Conservation (phyloP, 1,140 invertebrate species). For the Delia radicum region DNA sequence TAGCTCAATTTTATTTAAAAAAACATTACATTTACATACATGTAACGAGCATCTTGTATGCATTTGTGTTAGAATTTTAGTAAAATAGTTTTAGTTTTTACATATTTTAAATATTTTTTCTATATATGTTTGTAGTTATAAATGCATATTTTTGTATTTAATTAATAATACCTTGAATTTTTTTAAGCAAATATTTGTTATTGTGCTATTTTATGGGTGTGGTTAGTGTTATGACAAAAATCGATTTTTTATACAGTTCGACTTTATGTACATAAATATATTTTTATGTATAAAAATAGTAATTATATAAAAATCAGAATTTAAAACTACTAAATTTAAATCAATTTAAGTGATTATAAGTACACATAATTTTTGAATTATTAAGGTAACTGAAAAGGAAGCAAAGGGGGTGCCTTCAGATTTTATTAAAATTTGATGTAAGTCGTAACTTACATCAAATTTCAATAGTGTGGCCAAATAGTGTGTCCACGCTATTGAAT, state of each 20-base stretch:
- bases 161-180: constrained; percentile 12
- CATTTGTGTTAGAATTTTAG: neutral
- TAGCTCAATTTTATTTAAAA: neutral
- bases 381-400: too few relatives aligned
- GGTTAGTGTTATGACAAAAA: constrained; percentile 13
- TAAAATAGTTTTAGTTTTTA: neutral
- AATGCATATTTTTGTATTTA: neutral
- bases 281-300: neutral
- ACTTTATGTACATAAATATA: too few relatives aligned
- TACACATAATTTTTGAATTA: too few relatives aligned
- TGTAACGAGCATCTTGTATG: neutral
- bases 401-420: too few relatives aligned
- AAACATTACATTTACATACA: neutral
- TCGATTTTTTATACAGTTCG: constrained; percentile 1
- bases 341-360: too few relatives aligned
- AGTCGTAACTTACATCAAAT: too few relatives aligned
- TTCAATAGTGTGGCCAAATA: too few relatives aligned
- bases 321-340: too few relatives aligned
- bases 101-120: neutral
- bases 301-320: too few relatives aligned
- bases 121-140: neutral
- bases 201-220: neutral
- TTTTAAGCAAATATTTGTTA: neutral
- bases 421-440: too few relatives aligned
- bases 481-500: too few relatives aligned